phyloP scores from a whole-genome alignment of 2,888 invertebrate genomes.

The Drosophila nigritarsus region DNA sequence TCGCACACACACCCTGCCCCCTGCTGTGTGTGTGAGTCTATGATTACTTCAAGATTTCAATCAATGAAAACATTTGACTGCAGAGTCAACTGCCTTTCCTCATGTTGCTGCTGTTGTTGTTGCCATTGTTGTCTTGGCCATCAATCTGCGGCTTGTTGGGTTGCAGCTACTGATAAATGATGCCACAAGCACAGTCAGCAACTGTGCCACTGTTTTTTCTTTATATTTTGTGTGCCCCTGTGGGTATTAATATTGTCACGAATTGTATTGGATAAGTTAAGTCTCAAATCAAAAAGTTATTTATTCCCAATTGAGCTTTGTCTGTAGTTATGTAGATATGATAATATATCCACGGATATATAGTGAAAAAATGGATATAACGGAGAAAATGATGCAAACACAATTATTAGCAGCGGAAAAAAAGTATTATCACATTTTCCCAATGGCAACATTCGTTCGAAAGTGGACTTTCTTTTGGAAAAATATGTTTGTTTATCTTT shows the following conservation, averaged over 20 bases:
- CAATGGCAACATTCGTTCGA: neutral
- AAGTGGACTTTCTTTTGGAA: neutral
- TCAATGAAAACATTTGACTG: constrained; percentile 60
- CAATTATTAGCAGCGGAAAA: neutral
- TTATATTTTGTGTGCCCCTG: neutral
- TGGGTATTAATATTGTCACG: constrained; percentile 13
- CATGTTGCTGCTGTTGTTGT: neutral
- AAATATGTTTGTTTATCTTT: neutral
- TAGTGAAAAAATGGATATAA: neutral
- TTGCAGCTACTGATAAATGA: constrained; percentile 58
- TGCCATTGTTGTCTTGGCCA: constrained; percentile 31
- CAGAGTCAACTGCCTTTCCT: constrained; percentile 32
- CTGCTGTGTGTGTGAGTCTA: constrained; percentile 42
- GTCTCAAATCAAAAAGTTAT: constrained; percentile 3
- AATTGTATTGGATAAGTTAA: neutral
- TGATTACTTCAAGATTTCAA: constrained; percentile 74
- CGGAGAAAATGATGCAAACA: neutral
- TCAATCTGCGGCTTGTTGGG: constrained; percentile 74
- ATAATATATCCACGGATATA: neutral
- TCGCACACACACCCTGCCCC: constrained; percentile 53
- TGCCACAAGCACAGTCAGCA: constrained; percentile 13
- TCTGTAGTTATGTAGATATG: neutral
- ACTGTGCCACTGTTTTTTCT: constrained; percentile 47
- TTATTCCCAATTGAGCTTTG: neutral
- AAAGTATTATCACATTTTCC: neutral